These are phyloP conservation scores for Aleiodes leptofemur DNA, from an alignment of 2,888 invertebrate genomes.

Conservation along the genomic window DNA sequence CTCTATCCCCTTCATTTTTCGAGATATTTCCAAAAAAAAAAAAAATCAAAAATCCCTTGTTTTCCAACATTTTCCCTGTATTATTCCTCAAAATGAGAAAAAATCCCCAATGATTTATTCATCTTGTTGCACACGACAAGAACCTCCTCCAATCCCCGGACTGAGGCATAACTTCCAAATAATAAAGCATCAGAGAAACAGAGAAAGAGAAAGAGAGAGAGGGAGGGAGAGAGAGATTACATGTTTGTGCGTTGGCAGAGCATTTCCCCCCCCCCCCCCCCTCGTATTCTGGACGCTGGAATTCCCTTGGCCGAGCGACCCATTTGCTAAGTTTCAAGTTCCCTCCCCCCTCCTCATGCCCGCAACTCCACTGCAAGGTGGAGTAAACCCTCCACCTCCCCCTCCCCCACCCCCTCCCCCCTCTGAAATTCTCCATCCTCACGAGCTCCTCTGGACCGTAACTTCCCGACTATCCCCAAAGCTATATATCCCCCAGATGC, in stretches of 20 bases:
- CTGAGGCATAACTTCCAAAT: too few species aligned
- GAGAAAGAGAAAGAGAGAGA: background rate
- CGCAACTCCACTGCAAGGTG: slow-evolving; percentile 15
- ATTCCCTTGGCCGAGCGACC: slow-evolving; percentile 42
- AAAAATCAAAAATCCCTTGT: too few species aligned
- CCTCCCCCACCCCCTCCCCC: background rate
- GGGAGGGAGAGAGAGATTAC: background rate
- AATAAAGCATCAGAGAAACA: background rate
- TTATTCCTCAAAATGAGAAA: too few species aligned
- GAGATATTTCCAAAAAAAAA: too few species aligned
- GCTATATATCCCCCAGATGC: slow-evolving; percentile 38
- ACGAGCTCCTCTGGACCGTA: slow-evolving; percentile 23
- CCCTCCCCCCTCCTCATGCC: slow-evolving; percentile 4
- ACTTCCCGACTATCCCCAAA: slow-evolving; percentile 27
- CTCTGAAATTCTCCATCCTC: slow-evolving; percentile 16
- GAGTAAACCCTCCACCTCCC: background rate
- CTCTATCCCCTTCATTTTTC: too few species aligned
- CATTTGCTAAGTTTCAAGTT: slow-evolving; percentile 44
- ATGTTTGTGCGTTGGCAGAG: slow-evolving; percentile 22
- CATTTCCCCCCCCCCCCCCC: background rate
- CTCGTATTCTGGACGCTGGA: slow-evolving; percentile 22
- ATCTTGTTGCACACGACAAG: too few species aligned
- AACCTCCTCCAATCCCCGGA: too few species aligned
- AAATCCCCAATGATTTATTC: too few species aligned
- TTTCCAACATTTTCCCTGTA: too few species aligned